Conservation (phyloP, 2,113 vertebrate species). For the Pan troglodytes region DNA sequence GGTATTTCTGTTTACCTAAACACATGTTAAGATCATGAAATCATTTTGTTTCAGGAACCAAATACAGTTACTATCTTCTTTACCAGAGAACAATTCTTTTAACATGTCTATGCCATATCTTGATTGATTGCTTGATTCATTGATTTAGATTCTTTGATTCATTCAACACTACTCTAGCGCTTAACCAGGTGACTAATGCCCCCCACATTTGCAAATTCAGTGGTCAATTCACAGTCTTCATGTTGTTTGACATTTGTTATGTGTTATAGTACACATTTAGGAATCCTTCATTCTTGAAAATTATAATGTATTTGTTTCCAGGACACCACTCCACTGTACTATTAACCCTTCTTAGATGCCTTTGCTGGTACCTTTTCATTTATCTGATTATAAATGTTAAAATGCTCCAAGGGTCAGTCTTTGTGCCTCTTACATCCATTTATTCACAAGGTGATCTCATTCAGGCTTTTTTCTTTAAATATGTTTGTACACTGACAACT, state of each 20-base stretch:
- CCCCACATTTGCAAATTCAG: neutral
- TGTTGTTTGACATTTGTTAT: neutral
- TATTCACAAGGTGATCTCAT: neutral
- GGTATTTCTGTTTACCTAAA: conserved; percentile 8
- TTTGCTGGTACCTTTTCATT: neutral
- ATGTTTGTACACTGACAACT: neutral
- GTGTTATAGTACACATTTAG: neutral
- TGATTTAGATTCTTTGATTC: neutral
- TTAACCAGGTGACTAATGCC: neutral
- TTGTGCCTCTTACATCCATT: neutral
- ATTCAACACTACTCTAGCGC: neutral
- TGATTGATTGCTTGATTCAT: neutral
- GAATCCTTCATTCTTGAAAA: neutral
- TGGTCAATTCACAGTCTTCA: neutral
- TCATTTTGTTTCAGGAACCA: neutral
- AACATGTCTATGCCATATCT: neutral
- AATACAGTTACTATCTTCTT: neutral
- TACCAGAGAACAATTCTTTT: neutral
- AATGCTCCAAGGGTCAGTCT: neutral
- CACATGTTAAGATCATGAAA: neutral
- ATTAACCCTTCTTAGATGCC: neutral
- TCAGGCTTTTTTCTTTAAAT: neutral
- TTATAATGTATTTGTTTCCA: neutral
- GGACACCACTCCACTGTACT: neutral
- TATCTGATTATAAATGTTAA: neutral